Evolutionary conservation across 2,888 invertebrate genomes (phyloP).

Genomic region (Dasypogon diadema): DNA sequence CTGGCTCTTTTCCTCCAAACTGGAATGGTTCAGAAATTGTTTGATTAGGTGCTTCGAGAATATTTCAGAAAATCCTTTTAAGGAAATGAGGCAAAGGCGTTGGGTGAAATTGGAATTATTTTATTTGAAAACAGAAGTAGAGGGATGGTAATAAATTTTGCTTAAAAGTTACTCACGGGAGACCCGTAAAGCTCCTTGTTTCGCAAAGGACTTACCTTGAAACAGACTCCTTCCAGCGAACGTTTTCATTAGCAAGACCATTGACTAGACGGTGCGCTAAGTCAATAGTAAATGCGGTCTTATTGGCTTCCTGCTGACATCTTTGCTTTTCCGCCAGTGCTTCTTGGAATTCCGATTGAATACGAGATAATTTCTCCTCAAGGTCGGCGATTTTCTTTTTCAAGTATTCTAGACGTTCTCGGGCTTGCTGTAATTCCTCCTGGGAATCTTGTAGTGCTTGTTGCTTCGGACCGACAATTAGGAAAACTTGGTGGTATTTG

Average conservation of each 20-base stretch:
- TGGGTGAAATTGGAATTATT: not conserved
- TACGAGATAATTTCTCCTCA: constrained; percentile 81
- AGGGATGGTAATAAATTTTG: constrained; percentile 16
- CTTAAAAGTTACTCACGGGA: constrained; percentile 10
- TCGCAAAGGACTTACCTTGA: constrained; percentile 65
- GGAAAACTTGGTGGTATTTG: constrained; percentile 90
- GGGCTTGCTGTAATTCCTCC: constrained; percentile 83
- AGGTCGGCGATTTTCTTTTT: constrained; percentile 76
- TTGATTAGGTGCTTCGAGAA: not conserved
- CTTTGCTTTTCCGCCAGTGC: constrained; percentile 89
- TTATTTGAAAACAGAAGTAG: not conserved
- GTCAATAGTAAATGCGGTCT: constrained; percentile 89
- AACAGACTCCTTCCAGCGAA: constrained; percentile 67
- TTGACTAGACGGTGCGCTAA: constrained; percentile 93
- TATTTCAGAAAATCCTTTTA: not conserved
- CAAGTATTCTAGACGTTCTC: constrained; percentile 82
- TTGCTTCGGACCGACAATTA: constrained; percentile 93
- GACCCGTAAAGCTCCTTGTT: not conserved
- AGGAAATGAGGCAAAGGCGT: not conserved
- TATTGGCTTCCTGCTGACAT: constrained; percentile 93
- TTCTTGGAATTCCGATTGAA: constrained; percentile 87
- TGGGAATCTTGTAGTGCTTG: constrained; percentile 89
- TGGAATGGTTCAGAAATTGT: no score
- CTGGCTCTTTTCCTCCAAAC: no score
- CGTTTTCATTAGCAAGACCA: constrained; percentile 92